Base-by-base conservation (phyloP, 2,888 invertebrate genomes). In the Sphaeridia pumilis region DNA sequence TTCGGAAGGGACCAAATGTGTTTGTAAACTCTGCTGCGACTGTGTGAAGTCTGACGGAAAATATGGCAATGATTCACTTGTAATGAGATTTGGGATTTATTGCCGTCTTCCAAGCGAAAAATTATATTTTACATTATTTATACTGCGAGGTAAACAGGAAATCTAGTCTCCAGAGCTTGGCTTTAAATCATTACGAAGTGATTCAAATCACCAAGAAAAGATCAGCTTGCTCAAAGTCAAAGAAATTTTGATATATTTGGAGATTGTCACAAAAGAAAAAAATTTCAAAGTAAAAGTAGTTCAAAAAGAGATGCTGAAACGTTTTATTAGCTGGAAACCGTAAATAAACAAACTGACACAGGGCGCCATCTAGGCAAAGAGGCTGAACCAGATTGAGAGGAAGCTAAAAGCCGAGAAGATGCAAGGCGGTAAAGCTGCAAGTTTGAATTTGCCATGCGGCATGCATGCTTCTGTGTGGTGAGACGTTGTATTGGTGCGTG, bases 361-460 rank as follows among this genome's bases (percentile, higher is more conserved):
- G n/a, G n/a, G n/a, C n/a, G n/a, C n/a, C n/a, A n/a, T n/a, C n/a
- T n/a, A n/a, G n/a, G n/a, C n/a, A n/a, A n/a, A n/a, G n/a, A n/a
- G n/a, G n/a, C n/a, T n/a, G 31, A 31, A 31, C 31, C 14, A 31
- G 14, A 31, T 14, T 31, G 10, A 10, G 31, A 7, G 31, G 7
- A 7, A 10, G 31, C 14, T 31, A 10, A 7, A 31, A 31, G 7
- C 10, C 14, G 31, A 31, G 7, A 31, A 14, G 10, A 10, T 31
- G 31, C 14, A 31, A 31, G 20, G 38, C 38, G 38, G 38, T 38
- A 38, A 7, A 14, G 12, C 38, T 7, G 12, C 7, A 5, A 5
- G 17, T 47, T 47, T 47, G 24, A 47, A 22, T 47, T 46, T n/a
- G 22, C 47, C 47, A 47, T 35, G 47, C 47, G 47, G 47, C 47